Base-by-base conservation (phyloP, 2,888 invertebrate species). In the Tinea pellionella region DNA sequence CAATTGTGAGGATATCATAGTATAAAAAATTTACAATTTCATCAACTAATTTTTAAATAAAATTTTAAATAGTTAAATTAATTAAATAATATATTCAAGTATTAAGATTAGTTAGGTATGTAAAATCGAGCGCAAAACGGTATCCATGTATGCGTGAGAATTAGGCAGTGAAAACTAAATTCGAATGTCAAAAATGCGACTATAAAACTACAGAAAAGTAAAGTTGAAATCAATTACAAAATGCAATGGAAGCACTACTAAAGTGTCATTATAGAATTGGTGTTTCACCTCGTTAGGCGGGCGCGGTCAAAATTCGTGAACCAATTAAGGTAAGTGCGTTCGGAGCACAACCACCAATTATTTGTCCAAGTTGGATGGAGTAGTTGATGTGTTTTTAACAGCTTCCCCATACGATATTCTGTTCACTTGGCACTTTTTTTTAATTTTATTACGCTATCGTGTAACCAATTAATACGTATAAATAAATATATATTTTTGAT, bases 351-450 rank as follows among this genome's bases (percentile, higher is more conserved):
- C 63, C 61, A 62, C 32, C 37, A 58, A 62, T 60, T 57, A 63
- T 64, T 63, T 63, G 63, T 43, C 42, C 51, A 37, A 51, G 51
- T 24, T 62, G 24, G 59, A 64, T 62, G 24, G 59, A 64, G 63
- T 63, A 63, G 66, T 67, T 78, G 73, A 78, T 78, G 72, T 66
- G 71, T 72, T 78, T 78, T 77, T 78, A 77, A 78, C 73, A 73
- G 65, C 70, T 68, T 65, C 60, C 63, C 68, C 75, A 8, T 47
- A 16, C 13, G 15, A 16, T 47, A n/a, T 16, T 47, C 47, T 47
- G 66, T 71, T 68, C 61, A 64, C 71, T 69, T 71, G 68, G 69
- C 73, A 69, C 65, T 68, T 12, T 47, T 47, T 47, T 42, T 42
- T 42, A 9, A 15, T 47, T 47, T 47, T 9, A 47, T 47, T 47